phyloP scores from a whole-genome alignment of 2,888 invertebrate genomes.

The Dasypogon diadema region DNA sequence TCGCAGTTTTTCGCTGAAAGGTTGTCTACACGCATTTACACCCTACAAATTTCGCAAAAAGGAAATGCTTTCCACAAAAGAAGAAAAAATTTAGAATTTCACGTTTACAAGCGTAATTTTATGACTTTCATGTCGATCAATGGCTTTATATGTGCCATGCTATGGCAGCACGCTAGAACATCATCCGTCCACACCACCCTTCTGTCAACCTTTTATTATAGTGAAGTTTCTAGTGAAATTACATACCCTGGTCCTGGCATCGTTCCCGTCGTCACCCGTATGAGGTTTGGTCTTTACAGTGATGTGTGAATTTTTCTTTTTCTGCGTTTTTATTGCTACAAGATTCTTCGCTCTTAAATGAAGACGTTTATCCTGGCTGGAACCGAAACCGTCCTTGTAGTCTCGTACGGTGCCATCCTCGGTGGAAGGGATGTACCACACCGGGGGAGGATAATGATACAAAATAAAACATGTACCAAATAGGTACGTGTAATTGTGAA shows the following conservation, averaged over 20 bases:
- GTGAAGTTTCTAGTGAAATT: conserved; percentile 40
- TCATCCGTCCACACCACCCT: not conserved
- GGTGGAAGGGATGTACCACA: not conserved
- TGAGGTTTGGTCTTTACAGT: conserved; percentile 19
- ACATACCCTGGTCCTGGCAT: not conserved
- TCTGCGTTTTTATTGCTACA: conserved; percentile 33
- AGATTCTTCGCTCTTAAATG: conserved; percentile 41
- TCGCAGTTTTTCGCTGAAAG: not conserved
- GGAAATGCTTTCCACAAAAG: not conserved
- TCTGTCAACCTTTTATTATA: conserved; percentile 35
- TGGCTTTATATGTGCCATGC: conserved; percentile 19
- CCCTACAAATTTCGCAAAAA: not conserved
- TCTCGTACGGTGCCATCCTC: conserved; percentile 2
- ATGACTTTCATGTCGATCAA: conserved; percentile 41
- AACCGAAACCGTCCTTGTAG: not conserved
- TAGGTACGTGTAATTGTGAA: conserved; percentile 51
- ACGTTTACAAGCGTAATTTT: conserved; percentile 45
- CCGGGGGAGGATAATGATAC: conserved; percentile 43
- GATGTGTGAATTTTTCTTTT: conserved; percentile 40
- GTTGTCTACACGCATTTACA: conserved; percentile 24
- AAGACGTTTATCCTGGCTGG: conserved; percentile 37
- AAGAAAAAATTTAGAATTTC: conserved; percentile 40
- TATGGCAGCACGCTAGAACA: conserved; percentile 2
- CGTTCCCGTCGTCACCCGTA: not conserved
- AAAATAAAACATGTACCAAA: conserved; percentile 50